These are phyloP conservation scores for Vesta saturnalis DNA, from an alignment of 2,888 invertebrate species.

Conservation along the genomic window DNA sequence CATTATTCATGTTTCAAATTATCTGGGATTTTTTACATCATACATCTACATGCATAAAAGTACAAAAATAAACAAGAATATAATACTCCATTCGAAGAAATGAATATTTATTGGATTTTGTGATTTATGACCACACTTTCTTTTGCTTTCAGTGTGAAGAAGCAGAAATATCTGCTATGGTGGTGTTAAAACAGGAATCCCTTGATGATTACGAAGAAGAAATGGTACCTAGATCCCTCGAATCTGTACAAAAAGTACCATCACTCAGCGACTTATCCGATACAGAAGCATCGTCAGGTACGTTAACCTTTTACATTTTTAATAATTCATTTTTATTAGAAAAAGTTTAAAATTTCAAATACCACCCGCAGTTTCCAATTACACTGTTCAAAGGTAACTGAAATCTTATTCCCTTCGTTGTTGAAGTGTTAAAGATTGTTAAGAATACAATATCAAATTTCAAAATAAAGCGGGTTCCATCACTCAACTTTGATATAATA, in stretches of 20 bases:
- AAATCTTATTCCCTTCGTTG: conserved; percentile 8
- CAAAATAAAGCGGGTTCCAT: conserved; percentile 17
- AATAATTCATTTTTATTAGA: background rate
- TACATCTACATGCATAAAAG: too few relatives aligned
- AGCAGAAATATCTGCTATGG: conserved; percentile 52
- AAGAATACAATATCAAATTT: conserved; percentile 2
- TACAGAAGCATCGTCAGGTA: conserved; percentile 88
- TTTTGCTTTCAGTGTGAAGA: conserved; percentile 58
- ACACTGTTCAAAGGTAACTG: conserved; percentile 1
- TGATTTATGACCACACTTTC: too few relatives aligned
- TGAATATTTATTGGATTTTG: too few relatives aligned
- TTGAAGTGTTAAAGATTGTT: conserved; percentile 2
- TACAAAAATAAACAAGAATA: too few relatives aligned
- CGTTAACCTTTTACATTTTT: conserved; percentile 62
- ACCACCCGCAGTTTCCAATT: conserved; percentile 13
- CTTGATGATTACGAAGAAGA: conserved; percentile 71
- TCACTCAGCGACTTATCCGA: conserved; percentile 92
- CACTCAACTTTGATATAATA: background rate
- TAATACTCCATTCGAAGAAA: too few relatives aligned
- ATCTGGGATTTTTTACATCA: background rate
- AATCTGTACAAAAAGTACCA: conserved; percentile 84
- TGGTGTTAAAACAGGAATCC: conserved; percentile 67
- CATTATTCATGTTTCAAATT: background rate
- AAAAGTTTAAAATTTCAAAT: background rate
- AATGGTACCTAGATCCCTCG: conserved; percentile 66